phyloP scores from a whole-genome alignment of 2,113 vertebrate species.

The Agapornis roseicollis region DNA sequence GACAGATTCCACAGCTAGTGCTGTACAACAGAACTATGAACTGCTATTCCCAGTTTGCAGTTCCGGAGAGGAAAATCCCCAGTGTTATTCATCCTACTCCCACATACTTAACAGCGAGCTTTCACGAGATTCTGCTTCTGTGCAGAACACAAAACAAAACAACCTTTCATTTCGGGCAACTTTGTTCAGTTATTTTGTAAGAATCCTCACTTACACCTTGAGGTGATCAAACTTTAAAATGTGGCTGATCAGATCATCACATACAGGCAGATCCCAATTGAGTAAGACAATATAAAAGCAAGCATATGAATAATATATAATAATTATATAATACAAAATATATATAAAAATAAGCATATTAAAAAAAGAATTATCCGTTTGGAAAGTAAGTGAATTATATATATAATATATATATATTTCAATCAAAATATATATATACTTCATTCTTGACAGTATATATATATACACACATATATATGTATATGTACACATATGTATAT shows the following conservation, averaged over 20 bases:
- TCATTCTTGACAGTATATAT: too few relatives aligned
- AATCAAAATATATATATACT: too few relatives aligned
- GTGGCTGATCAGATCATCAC: neutral
- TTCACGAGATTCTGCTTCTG: neutral
- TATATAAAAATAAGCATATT: neutral
- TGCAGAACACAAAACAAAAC: neutral
- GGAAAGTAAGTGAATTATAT: neutral
- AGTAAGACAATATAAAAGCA: neutral
- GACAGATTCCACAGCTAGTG: neutral
- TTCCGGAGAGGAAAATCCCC: neutral
- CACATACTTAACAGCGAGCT: neutral
- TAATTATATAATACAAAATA: neutral
- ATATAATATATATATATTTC: too few relatives aligned
- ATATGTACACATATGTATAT: too few relatives aligned
- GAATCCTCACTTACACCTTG: neutral
- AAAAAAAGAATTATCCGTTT: neutral
- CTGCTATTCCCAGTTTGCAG: neutral
- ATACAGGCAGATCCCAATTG: neutral
- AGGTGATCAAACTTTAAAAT: neutral
- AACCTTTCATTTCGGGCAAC: neutral
- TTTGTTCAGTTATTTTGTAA: neutral
- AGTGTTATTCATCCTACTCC: neutral
- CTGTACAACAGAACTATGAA: neutral
- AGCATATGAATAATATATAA: neutral
- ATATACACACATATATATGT: too few relatives aligned